phyloP scores from a whole-genome alignment of 2,113 vertebrate species.

The Ciconia boyciana region DNA sequence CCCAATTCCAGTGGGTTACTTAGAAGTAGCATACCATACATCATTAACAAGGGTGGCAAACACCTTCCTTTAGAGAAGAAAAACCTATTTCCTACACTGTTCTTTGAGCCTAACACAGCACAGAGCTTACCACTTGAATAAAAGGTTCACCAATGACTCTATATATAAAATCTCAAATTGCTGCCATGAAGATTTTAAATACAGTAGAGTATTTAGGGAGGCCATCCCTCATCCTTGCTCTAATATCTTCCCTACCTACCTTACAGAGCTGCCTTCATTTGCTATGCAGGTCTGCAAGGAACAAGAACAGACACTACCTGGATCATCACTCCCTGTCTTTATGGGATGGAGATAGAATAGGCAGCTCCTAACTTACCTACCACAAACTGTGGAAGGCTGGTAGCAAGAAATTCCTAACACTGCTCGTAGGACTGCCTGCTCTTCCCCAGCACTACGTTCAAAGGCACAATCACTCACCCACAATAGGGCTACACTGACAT shows the following conservation, averaged over 20 bases:
- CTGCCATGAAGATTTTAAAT: not conserved
- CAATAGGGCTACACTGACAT: not conserved
- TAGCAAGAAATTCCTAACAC: not conserved
- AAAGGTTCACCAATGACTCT: not conserved
- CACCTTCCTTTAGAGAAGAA: not conserved
- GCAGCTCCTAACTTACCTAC: not conserved
- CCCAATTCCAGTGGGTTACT: not conserved
- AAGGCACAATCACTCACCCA: not conserved
- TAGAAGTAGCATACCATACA: not conserved
- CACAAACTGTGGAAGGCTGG: not conserved
- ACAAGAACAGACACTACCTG: not conserved
- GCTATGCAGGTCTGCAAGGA: not conserved
- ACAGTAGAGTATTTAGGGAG: not conserved
- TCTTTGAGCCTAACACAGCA: not conserved
- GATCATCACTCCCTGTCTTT: not conserved
- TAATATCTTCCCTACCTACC: not conserved
- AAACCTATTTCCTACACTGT: not conserved
- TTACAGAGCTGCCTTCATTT: not conserved
- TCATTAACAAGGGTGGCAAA: not conserved
- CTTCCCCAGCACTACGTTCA: not conserved
- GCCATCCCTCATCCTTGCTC: not conserved
- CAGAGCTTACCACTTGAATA: not conserved
- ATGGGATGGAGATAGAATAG: not conserved
- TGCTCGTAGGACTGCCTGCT: not conserved
- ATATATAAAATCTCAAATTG: not conserved